Conservation (phyloP, 35 echinoderm and acorn worm species). For the Diadema setosum region DNA sequence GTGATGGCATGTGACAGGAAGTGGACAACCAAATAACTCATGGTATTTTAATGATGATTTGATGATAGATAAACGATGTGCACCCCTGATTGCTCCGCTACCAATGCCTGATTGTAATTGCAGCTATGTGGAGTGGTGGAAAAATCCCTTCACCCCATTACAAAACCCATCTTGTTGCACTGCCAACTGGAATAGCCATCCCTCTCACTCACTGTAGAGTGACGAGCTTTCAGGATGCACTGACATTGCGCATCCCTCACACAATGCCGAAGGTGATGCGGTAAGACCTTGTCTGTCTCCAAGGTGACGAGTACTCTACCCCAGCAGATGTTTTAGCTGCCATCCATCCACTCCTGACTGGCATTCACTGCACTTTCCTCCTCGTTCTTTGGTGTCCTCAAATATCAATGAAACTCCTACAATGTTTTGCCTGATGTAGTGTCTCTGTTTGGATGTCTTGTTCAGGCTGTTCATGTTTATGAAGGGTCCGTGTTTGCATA, state of each 20-base stretch:
- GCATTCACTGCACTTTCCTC: neutral
- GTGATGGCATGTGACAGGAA: neutral
- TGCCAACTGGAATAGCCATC: neutral
- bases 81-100: neutral
- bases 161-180: constrained; percentile 6
- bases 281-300: neutral
- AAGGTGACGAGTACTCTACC: neutral
- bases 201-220: neutral
- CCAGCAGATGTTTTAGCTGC: neutral
- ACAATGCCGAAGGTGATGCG: neutral
- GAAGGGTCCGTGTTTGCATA: neutral
- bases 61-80: neutral
- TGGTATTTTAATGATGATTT: constrained; percentile 6
- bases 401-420: neutral
- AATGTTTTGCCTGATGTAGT: neutral
- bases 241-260: neutral
- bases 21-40: neutral
- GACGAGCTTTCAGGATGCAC: neutral
- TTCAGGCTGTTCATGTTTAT: neutral
- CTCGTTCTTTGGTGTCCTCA: too few species aligned
- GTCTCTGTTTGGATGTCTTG: neutral
- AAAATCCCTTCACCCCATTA: neutral
- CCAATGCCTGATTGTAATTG: neutral
- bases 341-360: neutral
- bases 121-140: neutral